Evolutionary conservation across 1,140 invertebrate genomes (phyloP).

Genomic region (Aleiodes sp.): DNA sequence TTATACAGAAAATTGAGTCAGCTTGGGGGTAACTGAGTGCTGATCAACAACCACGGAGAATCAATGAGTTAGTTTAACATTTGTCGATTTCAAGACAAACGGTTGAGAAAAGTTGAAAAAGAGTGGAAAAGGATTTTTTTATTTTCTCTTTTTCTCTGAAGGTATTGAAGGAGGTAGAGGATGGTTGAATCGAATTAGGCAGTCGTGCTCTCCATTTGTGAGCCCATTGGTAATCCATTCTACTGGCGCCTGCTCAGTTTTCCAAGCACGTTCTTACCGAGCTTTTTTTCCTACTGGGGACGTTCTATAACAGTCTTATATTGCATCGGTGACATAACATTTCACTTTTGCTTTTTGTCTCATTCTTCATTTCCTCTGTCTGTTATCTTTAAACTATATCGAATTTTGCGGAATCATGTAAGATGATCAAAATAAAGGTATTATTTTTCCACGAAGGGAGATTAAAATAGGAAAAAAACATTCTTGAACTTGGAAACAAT

Average conservation of each 20-base stretch:
- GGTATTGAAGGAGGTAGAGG: slow-evolving; percentile 32
- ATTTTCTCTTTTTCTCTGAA: neutral
- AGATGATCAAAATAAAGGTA: no score
- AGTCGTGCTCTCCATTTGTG: slow-evolving; percentile 49
- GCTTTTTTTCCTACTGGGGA: slow-evolving; percentile 37
- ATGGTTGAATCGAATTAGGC: slow-evolving; percentile 54
- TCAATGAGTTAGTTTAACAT: slow-evolving; percentile 6
- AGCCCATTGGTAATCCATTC: slow-evolving; percentile 47
- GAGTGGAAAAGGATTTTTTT: neutral
- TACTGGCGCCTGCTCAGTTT: slow-evolving; percentile 51
- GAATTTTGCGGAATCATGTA: no score
- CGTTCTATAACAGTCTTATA: slow-evolving; percentile 31
- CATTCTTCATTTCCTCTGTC: neutral
- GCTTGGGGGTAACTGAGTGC: slow-evolving; percentile 1
- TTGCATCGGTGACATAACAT: slow-evolving; percentile 33
- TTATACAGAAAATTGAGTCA: neutral
- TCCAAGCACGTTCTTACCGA: slow-evolving; percentile 47
- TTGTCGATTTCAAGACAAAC: neutral
- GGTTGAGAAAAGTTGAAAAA: neutral
- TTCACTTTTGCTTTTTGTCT: slow-evolving; percentile 4
- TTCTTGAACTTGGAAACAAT: no score
- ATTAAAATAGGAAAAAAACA: no score
- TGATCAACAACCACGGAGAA: slow-evolving; percentile 7
- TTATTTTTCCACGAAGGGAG: no score
- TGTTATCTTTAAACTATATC: no score